phyloP scores from a whole-genome alignment of 2,113 vertebrate species.

The Ammospiza caudacuta region DNA sequence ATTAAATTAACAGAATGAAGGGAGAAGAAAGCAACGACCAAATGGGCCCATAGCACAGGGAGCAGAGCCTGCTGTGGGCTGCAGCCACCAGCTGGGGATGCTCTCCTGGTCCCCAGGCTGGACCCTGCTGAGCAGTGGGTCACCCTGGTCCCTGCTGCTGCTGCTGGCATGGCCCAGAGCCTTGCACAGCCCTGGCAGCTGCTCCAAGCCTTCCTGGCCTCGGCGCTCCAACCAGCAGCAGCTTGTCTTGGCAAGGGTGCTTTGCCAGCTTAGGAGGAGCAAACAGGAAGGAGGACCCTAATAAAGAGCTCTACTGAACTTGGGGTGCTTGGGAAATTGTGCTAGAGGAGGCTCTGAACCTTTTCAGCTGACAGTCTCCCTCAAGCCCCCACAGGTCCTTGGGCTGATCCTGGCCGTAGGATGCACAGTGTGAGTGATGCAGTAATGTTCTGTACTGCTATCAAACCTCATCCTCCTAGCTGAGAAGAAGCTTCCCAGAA shows the following conservation, averaged over 20 bases:
- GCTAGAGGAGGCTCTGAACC: background rate
- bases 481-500: background rate
- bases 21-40: background rate
- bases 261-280: background rate
- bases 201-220: background rate
- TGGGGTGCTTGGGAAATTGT: background rate
- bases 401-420: background rate
- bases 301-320: background rate
- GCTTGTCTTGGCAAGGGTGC: background rate
- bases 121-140: background rate
- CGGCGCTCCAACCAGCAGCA: background rate
- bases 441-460: background rate
- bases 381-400: background rate
- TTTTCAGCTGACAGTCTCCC: background rate
- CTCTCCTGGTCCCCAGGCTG: background rate
- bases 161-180: background rate
- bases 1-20: background rate
- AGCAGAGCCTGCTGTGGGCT: background rate
- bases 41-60: background rate
- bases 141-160: background rate
- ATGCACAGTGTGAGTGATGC: background rate
- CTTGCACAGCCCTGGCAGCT: background rate
- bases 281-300: background rate
- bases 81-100: background rate
- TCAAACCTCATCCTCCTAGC: background rate